phyloP scores from a whole-genome alignment of 2,888 invertebrate species.

The Ariolimax columbianus region DNA sequence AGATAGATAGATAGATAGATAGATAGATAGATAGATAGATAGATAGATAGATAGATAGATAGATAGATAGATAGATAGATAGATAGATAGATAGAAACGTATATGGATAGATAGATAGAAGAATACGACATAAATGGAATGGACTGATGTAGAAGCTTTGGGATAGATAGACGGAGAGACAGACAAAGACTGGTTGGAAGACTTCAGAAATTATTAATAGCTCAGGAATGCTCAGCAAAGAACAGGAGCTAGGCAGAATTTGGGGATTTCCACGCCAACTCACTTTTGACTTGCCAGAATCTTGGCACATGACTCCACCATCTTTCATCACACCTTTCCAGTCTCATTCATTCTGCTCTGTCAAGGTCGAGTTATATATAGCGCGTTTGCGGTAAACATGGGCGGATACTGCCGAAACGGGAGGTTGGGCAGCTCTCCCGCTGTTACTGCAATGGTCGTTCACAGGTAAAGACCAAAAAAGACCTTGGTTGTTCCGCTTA shows the following conservation, averaged over 20 bases:
- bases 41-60: too few relatives aligned
- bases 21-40: too few relatives aligned
- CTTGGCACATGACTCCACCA: not conserved
- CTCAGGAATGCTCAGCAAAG: not conserved
- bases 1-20: too few relatives aligned
- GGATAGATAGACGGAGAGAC: not conserved
- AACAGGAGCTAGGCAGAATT: not conserved
- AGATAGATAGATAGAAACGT: not conserved
- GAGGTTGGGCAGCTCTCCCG: not conserved
- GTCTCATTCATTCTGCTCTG: conserved; percentile 24
- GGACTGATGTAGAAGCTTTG: too few relatives aligned
- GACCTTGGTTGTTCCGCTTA: too few relatives aligned
- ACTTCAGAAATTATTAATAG: not conserved
- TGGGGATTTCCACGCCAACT: conserved; percentile 41
- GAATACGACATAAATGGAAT: too few relatives aligned
- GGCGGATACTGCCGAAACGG: not conserved
- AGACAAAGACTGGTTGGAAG: not conserved
- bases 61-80: too few relatives aligned
- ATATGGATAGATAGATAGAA: too few relatives aligned
- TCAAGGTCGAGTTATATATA: conserved; percentile 33
- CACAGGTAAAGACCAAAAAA: too few relatives aligned
- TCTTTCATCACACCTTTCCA: conserved; percentile 3
- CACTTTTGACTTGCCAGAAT: not conserved
- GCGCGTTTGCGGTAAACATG: not conserved
- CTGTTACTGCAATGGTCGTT: too few relatives aligned